Evolutionary conservation across 2,888 invertebrate genomes (phyloP), one percentile per base, ranked within the genome.

Genomic region (Sinentomon sp.): DNA sequence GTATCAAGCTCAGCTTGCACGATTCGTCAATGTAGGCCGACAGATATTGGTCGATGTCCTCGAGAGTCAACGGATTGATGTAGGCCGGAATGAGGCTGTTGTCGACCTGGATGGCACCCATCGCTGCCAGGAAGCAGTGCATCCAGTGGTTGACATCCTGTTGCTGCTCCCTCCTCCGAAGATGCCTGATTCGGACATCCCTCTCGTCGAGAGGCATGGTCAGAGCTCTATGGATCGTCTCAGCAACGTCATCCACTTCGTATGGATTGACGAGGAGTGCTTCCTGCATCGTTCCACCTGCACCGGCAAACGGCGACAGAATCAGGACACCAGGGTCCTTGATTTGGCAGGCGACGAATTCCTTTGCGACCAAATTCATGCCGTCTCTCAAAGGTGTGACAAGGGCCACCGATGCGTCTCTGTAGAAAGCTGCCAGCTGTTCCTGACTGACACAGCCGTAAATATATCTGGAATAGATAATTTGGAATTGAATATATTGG

Each of bases 291-390:
- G 50, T 50, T 17, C 48, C 50, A 18, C 50, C 51, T 29, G 52
- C 55, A 18, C 56, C 56, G 23, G 56, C 54, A 38, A 55, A 55
- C 28, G 53, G 53, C 7, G 53, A 53, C n/a, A 56, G 44, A 24
- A 56, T 48, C 13, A 56, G 43, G 2, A 55, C 54, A 2, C 55
- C 55, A 3, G 54, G 53, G 20, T 52, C 49, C 19, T 48, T 46
- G 9, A 50, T 48, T 40, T 55, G 51, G 37, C 54, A 54, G 5
- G 55, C 56, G 4, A 55, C 54, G 33, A 49, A 55, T 39, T 56
- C 56, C 39, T 56, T 56, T 12, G 54, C 54, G 6, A 56, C 56
- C 25, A 56, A 43, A 41, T 56, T 56, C 54, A 55, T 55, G 4
- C 56, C 56, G 42, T 56, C 56, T 30, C 55, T 39, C 13, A 56